phyloP scores from a whole-genome alignment of 1,140 invertebrate species.

The Manduca sexta region DNA sequence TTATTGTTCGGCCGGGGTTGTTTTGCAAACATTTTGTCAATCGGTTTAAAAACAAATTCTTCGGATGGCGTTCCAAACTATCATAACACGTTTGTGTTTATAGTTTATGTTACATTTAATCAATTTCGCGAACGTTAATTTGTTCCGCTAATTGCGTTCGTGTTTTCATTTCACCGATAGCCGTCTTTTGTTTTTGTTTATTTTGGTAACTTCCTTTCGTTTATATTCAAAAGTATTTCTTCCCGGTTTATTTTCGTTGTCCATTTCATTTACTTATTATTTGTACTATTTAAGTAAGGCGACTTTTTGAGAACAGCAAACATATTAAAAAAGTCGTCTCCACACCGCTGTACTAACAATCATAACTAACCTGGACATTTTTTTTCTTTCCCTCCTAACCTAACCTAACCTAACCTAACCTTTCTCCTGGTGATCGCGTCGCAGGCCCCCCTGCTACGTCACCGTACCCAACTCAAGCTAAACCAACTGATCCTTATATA shows the following conservation, averaged over 20 bases:
- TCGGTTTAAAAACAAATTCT: constrained; percentile 45
- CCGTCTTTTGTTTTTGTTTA: neutral
- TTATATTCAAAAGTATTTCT: constrained; percentile 1
- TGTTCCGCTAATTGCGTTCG: constrained; percentile 44
- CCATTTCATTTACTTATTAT: constrained; percentile 16
- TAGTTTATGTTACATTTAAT: constrained; percentile 37
- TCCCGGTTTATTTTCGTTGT: constrained; percentile 19
- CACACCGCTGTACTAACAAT: constrained; percentile 31
- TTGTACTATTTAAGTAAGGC: constrained; percentile 2
- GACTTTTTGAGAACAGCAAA: constrained; percentile 7
- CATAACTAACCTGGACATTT: constrained; percentile 51
- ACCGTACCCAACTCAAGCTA: constrained; percentile 69
- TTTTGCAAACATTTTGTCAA: constrained; percentile 64
- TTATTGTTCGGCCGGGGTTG: constrained; percentile 61
- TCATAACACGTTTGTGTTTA: constrained; percentile 68
- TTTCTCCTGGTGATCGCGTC: constrained; percentile 52
- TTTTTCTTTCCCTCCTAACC: constrained; percentile 38
- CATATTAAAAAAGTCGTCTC: constrained; percentile 6
- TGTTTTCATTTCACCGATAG: constrained; percentile 22
- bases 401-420: constrained; percentile 63
- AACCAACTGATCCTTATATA: constrained; percentile 82
- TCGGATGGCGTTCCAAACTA: constrained; percentile 62
- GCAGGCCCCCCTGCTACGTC: constrained; percentile 65
- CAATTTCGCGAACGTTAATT: constrained; percentile 17
- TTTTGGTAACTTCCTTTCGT: neutral